Percentiles rank a stretch among this genome's conserved stretches.
phyloP scores from a whole-genome alignment of 1,140 invertebrate genomes.

The Penaeus vannamei region DNA sequence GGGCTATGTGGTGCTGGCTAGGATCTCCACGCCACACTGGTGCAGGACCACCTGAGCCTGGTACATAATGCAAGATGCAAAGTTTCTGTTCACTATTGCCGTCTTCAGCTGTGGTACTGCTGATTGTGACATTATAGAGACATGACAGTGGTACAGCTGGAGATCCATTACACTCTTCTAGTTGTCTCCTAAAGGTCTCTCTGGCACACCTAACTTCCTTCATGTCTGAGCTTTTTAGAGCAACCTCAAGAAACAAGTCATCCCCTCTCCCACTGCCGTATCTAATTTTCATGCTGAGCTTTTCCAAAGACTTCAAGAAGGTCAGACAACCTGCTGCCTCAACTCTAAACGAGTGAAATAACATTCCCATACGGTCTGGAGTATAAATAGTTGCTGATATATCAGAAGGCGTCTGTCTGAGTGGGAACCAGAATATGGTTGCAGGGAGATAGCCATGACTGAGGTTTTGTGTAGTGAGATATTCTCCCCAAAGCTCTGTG shows the following conservation, averaged over 20 bases:
- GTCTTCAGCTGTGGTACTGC: not conserved
- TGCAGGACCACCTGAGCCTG: not conserved
- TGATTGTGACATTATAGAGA: constrained; percentile 23
- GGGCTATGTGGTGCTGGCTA: constrained; percentile 31
- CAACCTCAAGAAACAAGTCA: not conserved
- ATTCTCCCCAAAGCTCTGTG: not conserved
- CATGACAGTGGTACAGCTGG: not conserved
- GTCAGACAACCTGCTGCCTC: constrained; percentile 30
- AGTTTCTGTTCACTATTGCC: not conserved
- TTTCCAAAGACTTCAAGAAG: constrained; percentile 41
- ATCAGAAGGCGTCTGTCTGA: constrained; percentile 34
- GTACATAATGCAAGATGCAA: constrained; percentile 30
- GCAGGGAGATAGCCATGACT: not conserved
- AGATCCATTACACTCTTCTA: constrained; percentile 33
- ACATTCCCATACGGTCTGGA: not conserved
- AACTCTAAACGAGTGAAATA: constrained; percentile 37
- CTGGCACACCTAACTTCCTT: not conserved
- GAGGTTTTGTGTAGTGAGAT: constrained; percentile 14
- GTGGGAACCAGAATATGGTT: constrained; percentile 52
- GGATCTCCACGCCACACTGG: constrained; percentile 9
- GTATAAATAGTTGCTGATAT: constrained; percentile 42
- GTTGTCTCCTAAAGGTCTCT: not conserved
- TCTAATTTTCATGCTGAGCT: not conserved
- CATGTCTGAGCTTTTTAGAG: not conserved
- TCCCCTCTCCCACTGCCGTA: not conserved